A percentile compares a stretch with the other conserved stretches of the same genome.
phyloP scores from a whole-genome alignment of 2,797 vertebrate species.

The Limosa lapponica region DNA sequence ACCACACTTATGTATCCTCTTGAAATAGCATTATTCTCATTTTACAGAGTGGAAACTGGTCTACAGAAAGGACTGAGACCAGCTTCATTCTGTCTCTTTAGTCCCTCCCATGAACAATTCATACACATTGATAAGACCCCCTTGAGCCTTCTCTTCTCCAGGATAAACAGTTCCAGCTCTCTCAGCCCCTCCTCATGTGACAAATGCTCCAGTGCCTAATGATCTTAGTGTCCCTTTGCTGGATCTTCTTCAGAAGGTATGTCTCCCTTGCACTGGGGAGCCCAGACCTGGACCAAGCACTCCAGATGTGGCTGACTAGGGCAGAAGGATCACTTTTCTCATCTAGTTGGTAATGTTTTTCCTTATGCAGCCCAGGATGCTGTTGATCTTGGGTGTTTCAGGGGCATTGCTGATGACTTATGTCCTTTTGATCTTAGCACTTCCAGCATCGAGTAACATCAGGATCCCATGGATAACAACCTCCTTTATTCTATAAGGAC shows the following conservation, averaged over 20 bases:
- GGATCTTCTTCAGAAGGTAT: neutral
- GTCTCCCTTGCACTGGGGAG: neutral
- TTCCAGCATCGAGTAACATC: neutral
- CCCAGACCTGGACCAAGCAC: neutral
- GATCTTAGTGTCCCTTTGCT: no score
- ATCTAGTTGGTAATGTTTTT: neutral
- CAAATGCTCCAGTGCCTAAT: neutral
- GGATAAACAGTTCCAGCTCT: neutral
- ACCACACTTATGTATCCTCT: neutral
- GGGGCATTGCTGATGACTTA: neutral
- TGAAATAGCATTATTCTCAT: neutral
- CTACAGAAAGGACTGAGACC: neutral
- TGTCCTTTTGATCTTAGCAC: neutral
- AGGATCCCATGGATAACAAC: neutral
- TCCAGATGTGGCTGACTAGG: neutral
- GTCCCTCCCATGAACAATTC: neutral
- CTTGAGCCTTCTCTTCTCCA: neutral
- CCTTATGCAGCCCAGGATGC: neutral
- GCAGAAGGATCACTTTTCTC: neutral
- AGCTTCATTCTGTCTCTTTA: neutral
- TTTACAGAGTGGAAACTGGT: neutral
- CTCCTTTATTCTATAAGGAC: neutral
- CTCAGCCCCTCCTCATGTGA: neutral
- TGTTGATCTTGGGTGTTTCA: neutral
- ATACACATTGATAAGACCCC: neutral